A percentile compares a stretch with the other conserved stretches of the same genome.
phyloP scores from a whole-genome alignment of 1,140 invertebrate species.

The Bilobella aurantiaca region DNA sequence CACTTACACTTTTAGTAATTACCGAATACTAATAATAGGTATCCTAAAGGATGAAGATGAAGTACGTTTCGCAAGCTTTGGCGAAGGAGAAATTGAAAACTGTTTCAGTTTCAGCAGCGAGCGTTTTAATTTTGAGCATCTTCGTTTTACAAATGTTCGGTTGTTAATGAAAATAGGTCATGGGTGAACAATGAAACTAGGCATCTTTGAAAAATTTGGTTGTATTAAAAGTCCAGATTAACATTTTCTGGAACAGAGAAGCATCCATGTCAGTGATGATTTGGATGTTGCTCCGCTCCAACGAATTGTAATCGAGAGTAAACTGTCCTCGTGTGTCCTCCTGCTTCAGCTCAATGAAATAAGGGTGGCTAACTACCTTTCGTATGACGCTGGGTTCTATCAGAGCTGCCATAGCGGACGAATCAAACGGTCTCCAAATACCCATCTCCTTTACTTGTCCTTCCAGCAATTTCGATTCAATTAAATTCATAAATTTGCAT shows the following conservation, averaged over 20 bases:
- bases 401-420: background rate
- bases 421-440: constrained; percentile 4
- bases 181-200: no score
- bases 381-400: background rate
- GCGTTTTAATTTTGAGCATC: no score
- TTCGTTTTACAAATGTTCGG: no score
- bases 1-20: background rate
- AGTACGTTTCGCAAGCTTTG: background rate
- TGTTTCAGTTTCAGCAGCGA: background rate
- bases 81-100: background rate
- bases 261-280: constrained; percentile 1
- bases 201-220: background rate
- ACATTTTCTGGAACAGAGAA: background rate
- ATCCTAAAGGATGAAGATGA: background rate
- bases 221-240: background rate
- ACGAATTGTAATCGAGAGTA: background rate
- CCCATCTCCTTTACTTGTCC: background rate
- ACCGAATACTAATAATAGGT: background rate
- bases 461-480: constrained; percentile 7
- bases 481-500: background rate
- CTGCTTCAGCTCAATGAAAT: background rate
- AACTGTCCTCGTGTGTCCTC: background rate
- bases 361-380: background rate
- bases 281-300: background rate
- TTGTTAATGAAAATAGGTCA: background rate